These are phyloP conservation scores for Drosophila suzukii DNA, from an alignment of 1,140 invertebrate genomes.

Conservation along the genomic window DNA sequence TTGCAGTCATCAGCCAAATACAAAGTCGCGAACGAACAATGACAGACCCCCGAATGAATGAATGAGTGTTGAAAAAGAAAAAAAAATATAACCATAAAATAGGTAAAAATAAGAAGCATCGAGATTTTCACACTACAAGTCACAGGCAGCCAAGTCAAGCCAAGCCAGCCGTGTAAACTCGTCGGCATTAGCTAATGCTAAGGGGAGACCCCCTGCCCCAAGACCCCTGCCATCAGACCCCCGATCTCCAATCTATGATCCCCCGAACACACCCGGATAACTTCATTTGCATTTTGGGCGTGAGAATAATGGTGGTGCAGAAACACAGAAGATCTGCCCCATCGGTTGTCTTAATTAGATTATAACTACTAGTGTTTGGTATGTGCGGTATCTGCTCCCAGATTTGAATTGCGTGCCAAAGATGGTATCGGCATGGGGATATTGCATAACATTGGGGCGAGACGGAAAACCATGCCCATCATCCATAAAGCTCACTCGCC, in stretches of 20 bases:
- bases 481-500: slow-evolving; percentile 23
- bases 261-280: slow-evolving; percentile 31
- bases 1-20: slow-evolving; percentile 56
- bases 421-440: slow-evolving; percentile 27
- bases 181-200: slow-evolving; percentile 64
- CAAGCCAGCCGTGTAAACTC: slow-evolving; percentile 68
- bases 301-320: slow-evolving; percentile 61
- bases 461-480: slow-evolving; percentile 56
- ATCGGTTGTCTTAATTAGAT: slow-evolving; percentile 66
- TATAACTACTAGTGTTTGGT: slow-evolving; percentile 38
- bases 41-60: slow-evolving; percentile 26
- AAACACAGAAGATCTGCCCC: slow-evolving; percentile 23
- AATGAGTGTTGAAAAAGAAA: slow-evolving; percentile 54
- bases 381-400: slow-evolving; percentile 56
- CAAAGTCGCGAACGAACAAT: slow-evolving; percentile 51
- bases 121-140: slow-evolving; percentile 73
- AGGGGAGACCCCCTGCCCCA: background rate
- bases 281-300: slow-evolving; percentile 80
- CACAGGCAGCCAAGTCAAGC: slow-evolving; percentile 54
- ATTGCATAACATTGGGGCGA: slow-evolving; percentile 47
- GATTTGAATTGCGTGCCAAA: slow-evolving; percentile 69
- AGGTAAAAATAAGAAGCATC: slow-evolving; percentile 38
- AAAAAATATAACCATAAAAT: slow-evolving; percentile 46
- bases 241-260: background rate
- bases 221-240: slow-evolving; percentile 2